Percentiles rank a stretch among this genome's conserved stretches.
phyloP scores from a whole-genome alignment of 1,140 invertebrate species.

The Episyrphus balteatus region DNA sequence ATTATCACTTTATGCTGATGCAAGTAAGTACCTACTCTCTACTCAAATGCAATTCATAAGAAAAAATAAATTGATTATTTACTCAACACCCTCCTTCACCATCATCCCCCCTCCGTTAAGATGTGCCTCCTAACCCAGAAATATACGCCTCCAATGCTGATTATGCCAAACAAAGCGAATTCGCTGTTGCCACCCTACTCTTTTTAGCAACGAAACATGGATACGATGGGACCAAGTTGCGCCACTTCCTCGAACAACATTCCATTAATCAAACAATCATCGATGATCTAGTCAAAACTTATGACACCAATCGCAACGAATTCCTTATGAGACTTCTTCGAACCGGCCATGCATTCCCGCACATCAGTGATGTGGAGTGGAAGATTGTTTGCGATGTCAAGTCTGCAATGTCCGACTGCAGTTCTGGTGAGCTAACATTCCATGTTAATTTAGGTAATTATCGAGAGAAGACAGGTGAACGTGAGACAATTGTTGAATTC shows the following conservation, averaged over 20 bases:
- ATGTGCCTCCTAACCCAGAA: conserved; percentile 30
- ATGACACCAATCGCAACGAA: conserved; percentile 25
- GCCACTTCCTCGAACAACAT: conserved; percentile 17
- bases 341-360: conserved; percentile 23
- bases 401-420: conserved; percentile 24
- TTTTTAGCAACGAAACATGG: conserved; percentile 26
- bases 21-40: conserved; percentile 17
- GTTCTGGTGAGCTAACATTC: conserved; percentile 23
- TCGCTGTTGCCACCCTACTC: conserved; percentile 25
- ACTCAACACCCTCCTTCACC: background rate
- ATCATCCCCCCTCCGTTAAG: conserved; percentile 8
- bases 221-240: conserved; percentile 13
- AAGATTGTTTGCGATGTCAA: conserved; percentile 30
- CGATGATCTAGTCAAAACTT: conserved; percentile 23
- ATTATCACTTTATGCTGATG: conserved; percentile 26
- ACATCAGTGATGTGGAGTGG: conserved; percentile 33
- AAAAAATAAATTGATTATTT: background rate
- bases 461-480: conserved; percentile 22
- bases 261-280: conserved; percentile 11
- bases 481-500: conserved; percentile 25
- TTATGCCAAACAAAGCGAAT: conserved; percentile 32
- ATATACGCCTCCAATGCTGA: conserved; percentile 27
- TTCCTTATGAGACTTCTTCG: conserved; percentile 25
- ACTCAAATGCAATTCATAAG: background rate
- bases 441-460: conserved; percentile 26